Evolutionary conservation across 2,888 invertebrate genomes (phyloP).

Genomic region (Melangyna quadrimaculata): DNA sequence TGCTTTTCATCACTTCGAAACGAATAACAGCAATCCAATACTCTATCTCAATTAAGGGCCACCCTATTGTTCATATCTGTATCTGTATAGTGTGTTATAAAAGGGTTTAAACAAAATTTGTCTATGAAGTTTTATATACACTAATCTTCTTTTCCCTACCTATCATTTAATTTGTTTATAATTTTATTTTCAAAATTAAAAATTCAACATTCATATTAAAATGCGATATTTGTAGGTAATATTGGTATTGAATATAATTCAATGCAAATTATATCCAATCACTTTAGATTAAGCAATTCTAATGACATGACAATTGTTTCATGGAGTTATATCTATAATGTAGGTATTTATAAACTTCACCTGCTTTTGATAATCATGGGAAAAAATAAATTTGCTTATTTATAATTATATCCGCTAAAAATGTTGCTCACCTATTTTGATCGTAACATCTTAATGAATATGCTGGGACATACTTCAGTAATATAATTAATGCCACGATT

Average conservation of each 20-base stretch:
- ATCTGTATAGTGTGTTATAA: too few species aligned
- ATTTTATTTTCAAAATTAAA: background rate
- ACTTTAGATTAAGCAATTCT: background rate
- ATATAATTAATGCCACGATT: constrained; percentile 53
- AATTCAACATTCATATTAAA: background rate
- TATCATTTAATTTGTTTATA: too few species aligned
- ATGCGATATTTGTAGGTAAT: too few species aligned
- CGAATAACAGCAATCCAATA: too few species aligned
- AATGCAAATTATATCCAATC: background rate
- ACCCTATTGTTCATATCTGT: too few species aligned
- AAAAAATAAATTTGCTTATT: constrained; percentile 26
- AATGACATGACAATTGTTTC: background rate
- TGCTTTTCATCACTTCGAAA: too few species aligned
- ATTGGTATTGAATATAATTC: background rate
- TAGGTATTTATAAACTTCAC: background rate
- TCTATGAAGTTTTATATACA: background rate
- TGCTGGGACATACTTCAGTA: background rate
- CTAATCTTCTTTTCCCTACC: background rate
- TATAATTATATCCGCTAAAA: background rate
- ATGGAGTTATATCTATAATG: background rate
- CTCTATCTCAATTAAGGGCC: too few species aligned
- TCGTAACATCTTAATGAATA: constrained; percentile 38
- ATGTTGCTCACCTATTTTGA: constrained; percentile 41
- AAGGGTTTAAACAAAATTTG: background rate
- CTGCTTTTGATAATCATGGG: constrained; percentile 28